Percentiles rank a stretch among this genome's conserved stretches.
phyloP scores from a whole-genome alignment of 2,113 vertebrate genomes.

The Felis catus region DNA sequence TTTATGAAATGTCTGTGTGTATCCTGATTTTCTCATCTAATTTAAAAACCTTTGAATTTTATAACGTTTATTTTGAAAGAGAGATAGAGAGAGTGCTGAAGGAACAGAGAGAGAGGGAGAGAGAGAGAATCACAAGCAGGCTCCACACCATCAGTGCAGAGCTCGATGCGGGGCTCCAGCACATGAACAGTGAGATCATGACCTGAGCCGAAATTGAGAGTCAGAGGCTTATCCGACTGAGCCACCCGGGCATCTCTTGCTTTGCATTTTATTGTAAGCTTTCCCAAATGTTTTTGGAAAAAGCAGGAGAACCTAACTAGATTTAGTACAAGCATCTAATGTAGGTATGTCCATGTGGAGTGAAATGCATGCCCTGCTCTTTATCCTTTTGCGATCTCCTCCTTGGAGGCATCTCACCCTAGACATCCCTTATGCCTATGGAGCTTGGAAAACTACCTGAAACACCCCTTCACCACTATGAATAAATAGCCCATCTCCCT shows the following conservation, averaged over 20 bases:
- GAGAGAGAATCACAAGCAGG: no score
- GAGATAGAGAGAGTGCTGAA: no score
- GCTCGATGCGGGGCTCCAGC: no score
- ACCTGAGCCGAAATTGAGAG: no score
- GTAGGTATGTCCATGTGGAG: accelerated
- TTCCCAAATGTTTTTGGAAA: background rate
- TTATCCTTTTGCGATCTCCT: background rate
- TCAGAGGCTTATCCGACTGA: no score
- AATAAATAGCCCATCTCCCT: background rate
- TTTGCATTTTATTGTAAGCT: background rate
- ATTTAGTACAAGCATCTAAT: background rate
- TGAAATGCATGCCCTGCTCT: background rate
- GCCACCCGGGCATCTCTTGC: background rate
- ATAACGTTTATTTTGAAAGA: background rate
- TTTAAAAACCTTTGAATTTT: background rate
- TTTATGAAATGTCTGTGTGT: background rate
- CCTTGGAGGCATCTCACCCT: background rate
- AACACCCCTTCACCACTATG: background rate
- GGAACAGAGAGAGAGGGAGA: no score
- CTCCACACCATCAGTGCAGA: no score
- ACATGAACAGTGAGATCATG: no score
- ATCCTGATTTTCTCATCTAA: background rate
- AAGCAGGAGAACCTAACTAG: background rate
- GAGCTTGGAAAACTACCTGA: constrained; percentile 19
- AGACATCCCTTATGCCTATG: background rate